phyloP scores from a whole-genome alignment of 2,888 invertebrate species.

The Chrysopilus asiliformis region DNA sequence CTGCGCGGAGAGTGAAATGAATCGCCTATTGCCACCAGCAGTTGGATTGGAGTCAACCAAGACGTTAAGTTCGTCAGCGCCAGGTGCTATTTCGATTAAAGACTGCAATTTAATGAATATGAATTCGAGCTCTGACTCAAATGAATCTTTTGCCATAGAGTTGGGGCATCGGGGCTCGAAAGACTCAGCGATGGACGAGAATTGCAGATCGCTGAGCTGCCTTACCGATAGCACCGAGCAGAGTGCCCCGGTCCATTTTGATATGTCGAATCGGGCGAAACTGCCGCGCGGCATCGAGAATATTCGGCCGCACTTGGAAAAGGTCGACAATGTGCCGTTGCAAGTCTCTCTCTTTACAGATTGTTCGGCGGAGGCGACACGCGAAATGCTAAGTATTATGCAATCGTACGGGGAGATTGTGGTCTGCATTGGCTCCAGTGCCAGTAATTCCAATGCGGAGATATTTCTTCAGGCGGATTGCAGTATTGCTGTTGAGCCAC shows the following conservation, averaged over 20 bases:
- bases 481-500: slow-evolving; percentile 84
- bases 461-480: slow-evolving; percentile 87
- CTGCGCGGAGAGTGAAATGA: slow-evolving; percentile 21
- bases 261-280: slow-evolving; percentile 87
- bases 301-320: slow-evolving; percentile 87
- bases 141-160: slow-evolving; percentile 11
- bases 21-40: slow-evolving; percentile 27
- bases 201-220: slow-evolving; percentile 71
- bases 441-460: slow-evolving; percentile 73
- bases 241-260: slow-evolving; percentile 81
- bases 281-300: slow-evolving; percentile 93
- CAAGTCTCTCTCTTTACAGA: slow-evolving; percentile 96
- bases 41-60: slow-evolving; percentile 51
- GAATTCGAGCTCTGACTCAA: slow-evolving; percentile 17
- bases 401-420: slow-evolving; percentile 91
- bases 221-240: slow-evolving; percentile 83
- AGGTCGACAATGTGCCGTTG: slow-evolving; percentile 94
- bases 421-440: slow-evolving; percentile 83
- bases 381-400: slow-evolving; percentile 91
- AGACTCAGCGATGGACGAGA: slow-evolving; percentile 44
- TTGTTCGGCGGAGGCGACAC: slow-evolving; percentile 82
- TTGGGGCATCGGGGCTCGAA: slow-evolving; percentile 37
- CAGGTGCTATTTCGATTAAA: slow-evolving; percentile 56
- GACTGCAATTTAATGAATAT: slow-evolving; percentile 23
- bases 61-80: slow-evolving; percentile 71